phyloP scores from a whole-genome alignment of 2,797 vertebrate species.

The Peromyscus attwateri region DNA sequence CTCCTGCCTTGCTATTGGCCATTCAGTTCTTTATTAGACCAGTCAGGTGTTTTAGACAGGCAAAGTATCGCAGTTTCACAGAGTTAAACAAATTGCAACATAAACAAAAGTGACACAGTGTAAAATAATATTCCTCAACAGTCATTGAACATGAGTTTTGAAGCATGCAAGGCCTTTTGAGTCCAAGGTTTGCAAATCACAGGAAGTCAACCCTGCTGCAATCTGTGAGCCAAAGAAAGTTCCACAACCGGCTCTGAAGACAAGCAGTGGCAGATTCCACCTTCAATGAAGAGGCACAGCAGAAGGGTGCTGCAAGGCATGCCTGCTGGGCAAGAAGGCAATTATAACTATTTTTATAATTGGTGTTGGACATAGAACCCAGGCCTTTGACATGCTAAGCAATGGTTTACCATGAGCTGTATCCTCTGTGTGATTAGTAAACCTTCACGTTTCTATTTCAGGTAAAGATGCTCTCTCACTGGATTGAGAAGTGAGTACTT shows the following conservation, averaged over 20 bases:
- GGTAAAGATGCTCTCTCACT: slow-evolving; percentile 1
- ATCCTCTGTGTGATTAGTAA: not conserved
- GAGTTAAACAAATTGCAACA: too few relatives aligned
- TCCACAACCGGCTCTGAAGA: not conserved
- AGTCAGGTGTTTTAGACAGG: too few relatives aligned
- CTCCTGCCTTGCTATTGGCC: too few relatives aligned
- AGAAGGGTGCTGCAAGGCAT: not conserved
- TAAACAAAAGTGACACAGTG: too few relatives aligned
- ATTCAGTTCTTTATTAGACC: too few relatives aligned
- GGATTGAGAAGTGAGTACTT: not conserved
- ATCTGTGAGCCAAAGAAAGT: not conserved
- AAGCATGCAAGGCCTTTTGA: not conserved
- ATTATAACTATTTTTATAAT: not conserved
- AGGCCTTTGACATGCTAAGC: not conserved
- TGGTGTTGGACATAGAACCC: not conserved
- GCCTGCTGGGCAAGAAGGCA: not conserved
- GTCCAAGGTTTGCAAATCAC: not conserved
- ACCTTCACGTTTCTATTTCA: not conserved
- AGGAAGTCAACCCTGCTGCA: not conserved
- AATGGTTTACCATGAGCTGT: not conserved
- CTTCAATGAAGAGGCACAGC: not conserved
- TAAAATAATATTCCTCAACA: too few relatives aligned
- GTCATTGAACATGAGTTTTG: not conserved
- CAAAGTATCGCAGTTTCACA: too few relatives aligned
- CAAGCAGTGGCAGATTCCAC: not conserved